These are phyloP conservation scores for honey bee (Apis mellifera) DNA, from an alignment of 1,140 invertebrate species.

Conservation along the genomic window DNA sequence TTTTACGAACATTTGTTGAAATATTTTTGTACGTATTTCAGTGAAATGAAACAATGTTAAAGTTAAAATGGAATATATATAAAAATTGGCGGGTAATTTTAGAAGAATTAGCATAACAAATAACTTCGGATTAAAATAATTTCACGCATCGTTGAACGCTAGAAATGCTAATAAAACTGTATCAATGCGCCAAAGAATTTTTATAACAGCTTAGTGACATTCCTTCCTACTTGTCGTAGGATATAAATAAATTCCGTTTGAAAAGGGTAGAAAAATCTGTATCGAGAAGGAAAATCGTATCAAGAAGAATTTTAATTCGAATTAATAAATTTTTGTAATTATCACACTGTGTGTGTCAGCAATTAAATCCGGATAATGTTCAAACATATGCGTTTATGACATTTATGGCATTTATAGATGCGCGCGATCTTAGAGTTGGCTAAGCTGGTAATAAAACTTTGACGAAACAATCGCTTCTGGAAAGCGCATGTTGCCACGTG, in stretches of 20 bases:
- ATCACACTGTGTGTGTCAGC: neutral
- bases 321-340: neutral
- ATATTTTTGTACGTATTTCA: too few species aligned
- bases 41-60: too few species aligned
- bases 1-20: too few species aligned
- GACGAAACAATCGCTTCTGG: constrained; percentile 6
- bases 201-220: neutral
- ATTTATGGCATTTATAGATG: neutral
- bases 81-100: too few species aligned
- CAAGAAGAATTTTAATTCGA: neutral
- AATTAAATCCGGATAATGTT: neutral
- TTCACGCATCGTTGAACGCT: neutral
- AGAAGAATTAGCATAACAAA: neutral
- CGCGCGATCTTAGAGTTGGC: neutral
- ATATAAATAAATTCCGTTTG: neutral
- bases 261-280: neutral
- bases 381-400: neutral
- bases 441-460: neutral
- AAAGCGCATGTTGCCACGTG: neutral
- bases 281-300: too few species aligned
- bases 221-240: neutral
- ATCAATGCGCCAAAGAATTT: neutral
- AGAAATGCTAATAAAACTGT: neutral
- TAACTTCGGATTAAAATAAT: too few species aligned
- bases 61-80: too few species aligned